phyloP scores from a whole-genome alignment of 2,113 vertebrate species.

The Cromileptes altivelis region DNA sequence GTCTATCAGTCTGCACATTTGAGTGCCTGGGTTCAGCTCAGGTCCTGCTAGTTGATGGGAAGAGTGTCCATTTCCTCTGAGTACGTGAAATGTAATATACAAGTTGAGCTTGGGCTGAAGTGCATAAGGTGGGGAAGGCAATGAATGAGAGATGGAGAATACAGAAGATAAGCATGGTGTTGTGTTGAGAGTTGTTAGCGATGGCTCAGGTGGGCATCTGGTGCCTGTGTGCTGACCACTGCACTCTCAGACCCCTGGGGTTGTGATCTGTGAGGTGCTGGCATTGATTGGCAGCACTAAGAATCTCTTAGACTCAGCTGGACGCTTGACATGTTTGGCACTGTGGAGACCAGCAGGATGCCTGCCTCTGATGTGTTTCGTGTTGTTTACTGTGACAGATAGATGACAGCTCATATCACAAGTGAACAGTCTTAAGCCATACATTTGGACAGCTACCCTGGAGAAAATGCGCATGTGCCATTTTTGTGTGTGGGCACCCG shows the following conservation, averaged over 20 bases:
- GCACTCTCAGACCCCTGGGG: slow-evolving; percentile 21
- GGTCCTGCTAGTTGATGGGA: slow-evolving; percentile 62
- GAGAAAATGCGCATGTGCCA: background rate
- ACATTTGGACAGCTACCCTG: background rate
- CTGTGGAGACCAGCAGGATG: slow-evolving; percentile 34
- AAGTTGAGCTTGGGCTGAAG: slow-evolving; percentile 39
- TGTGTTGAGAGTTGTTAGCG: slow-evolving; percentile 7
- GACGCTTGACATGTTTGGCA: slow-evolving; percentile 38
- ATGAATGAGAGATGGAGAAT: slow-evolving; percentile 16
- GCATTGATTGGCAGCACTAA: slow-evolving; percentile 47
- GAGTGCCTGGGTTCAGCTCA: slow-evolving; percentile 56
- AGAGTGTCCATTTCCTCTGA: slow-evolving; percentile 80
- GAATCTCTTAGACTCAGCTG: slow-evolving; percentile 36
- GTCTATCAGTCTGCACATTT: slow-evolving; percentile 56
- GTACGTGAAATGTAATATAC: slow-evolving; percentile 80
- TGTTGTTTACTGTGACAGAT: slow-evolving; percentile 40
- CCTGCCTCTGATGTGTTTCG: slow-evolving; percentile 9
- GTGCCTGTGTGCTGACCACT: slow-evolving; percentile 14
- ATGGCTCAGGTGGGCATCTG: slow-evolving; percentile 22
- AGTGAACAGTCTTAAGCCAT: slow-evolving; percentile 4
- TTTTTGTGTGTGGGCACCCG: slow-evolving; percentile 28
- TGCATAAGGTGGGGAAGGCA: slow-evolving; percentile 26
- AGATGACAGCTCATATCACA: slow-evolving; percentile 9
- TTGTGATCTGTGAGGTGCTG: slow-evolving; percentile 48
- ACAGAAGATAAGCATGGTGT: slow-evolving; percentile 12